A percentile compares a stretch with the other conserved stretches of the same genome.
Conservation (phyloP, 1,140 invertebrate species). For the Scaptomyza graminum region DNA sequence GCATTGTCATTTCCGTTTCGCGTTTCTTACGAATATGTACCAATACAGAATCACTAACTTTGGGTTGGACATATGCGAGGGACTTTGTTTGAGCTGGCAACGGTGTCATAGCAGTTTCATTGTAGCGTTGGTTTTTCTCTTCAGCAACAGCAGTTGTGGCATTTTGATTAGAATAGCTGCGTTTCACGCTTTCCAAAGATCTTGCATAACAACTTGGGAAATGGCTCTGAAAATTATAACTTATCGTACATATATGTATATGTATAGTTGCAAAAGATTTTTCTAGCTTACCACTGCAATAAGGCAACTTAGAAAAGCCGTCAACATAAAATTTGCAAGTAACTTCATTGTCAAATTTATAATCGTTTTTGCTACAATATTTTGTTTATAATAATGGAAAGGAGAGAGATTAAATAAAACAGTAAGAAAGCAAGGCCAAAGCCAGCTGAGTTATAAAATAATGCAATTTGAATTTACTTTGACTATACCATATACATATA, state of each 20-base stretch:
- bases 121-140: neutral
- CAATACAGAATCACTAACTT: neutral
- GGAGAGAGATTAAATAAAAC: no score
- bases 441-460: no score
- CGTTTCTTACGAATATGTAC: neutral
- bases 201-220: neutral
- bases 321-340: neutral
- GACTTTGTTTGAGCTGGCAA: neutral
- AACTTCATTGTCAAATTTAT: constrained; percentile 8
- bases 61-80: neutral
- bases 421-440: no score
- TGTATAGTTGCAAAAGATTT: neutral
- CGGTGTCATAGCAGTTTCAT: neutral
- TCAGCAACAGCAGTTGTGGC: neutral
- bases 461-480: no score
- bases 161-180: neutral
- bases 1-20: neutral
- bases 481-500: no score
- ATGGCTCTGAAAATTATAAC: neutral
- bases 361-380: neutral
- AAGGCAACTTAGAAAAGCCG: neutral
- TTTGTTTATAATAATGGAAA: no score
- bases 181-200: neutral
- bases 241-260: neutral
- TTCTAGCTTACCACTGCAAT: constrained; percentile 8